phyloP scores from a whole-genome alignment of 2,888 invertebrate species.

The Lasioglossum lativentre region DNA sequence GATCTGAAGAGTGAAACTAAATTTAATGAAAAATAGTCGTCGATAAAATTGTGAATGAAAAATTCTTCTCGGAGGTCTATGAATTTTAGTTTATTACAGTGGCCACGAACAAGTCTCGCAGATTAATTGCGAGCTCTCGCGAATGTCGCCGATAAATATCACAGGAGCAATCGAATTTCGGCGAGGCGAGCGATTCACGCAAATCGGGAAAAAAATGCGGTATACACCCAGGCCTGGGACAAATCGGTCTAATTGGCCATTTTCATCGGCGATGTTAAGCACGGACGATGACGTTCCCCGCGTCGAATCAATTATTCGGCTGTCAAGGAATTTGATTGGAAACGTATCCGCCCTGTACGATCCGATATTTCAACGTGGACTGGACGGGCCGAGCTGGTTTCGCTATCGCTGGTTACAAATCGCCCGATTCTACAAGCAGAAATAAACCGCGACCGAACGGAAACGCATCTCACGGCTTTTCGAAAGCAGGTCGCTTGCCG shows the following conservation, averaged over 20 bases:
- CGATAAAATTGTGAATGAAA: too few relatives aligned
- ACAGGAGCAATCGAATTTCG: neutral
- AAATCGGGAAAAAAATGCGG: neutral
- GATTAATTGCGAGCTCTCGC: neutral
- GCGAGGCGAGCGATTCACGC: neutral
- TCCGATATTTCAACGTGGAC: neutral
- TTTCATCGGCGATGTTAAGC: conserved; percentile 27
- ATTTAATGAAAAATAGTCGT: too few relatives aligned
- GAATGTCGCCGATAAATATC: neutral
- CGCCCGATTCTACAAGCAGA: neutral
- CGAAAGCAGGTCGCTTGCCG: neutral
- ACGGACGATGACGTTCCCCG: conserved; percentile 16
- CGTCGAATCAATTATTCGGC: conserved; percentile 28
- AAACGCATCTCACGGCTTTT: neutral
- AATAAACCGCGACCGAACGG: neutral
- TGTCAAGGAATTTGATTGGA: conserved; percentile 22
- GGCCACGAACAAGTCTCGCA: neutral
- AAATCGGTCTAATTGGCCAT: conserved; percentile 18
- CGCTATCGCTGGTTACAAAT: conserved; percentile 1
- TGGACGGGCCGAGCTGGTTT: neutral
- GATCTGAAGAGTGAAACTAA: too few relatives aligned
- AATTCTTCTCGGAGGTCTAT: neutral
- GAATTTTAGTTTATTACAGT: neutral
- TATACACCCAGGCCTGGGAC: neutral
- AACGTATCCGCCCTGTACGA: neutral